These are phyloP conservation scores for Thryonomys swinderianus DNA, from an alignment of 2,113 vertebrate genomes.

Conservation along the genomic window DNA sequence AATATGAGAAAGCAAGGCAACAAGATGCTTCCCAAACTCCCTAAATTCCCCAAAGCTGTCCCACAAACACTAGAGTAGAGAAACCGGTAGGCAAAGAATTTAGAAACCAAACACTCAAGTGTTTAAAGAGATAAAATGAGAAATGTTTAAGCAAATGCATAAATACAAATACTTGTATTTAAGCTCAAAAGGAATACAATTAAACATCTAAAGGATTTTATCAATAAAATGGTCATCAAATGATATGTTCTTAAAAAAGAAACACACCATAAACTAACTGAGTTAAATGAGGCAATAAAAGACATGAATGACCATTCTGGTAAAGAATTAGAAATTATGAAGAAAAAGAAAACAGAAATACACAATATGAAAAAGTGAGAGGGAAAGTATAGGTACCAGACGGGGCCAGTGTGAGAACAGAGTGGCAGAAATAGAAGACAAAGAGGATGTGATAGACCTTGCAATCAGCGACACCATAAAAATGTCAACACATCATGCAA, in stretches of 20 bases:
- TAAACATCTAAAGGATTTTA: neutral
- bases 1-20: neutral
- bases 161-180: too few species aligned
- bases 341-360: neutral
- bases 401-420: neutral
- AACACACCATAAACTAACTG: neutral
- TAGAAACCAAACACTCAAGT: neutral
- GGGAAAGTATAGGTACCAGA: neutral
- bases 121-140: neutral
- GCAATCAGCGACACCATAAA: neutral
- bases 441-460: neutral
- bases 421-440: neutral
- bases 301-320: neutral
- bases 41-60: neutral
- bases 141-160: neutral
- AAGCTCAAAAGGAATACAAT: neutral
- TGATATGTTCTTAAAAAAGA: neutral
- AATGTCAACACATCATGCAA: neutral
- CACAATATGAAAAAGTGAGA: too few species aligned
- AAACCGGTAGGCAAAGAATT: neutral
- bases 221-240: neutral
- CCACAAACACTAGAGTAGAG: neutral
- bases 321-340: neutral
- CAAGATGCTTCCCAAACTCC: neutral
- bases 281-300: neutral